These are phyloP conservation scores for Troides aeacus DNA, from an alignment of 2,888 invertebrate genomes.

Conservation along the genomic window DNA sequence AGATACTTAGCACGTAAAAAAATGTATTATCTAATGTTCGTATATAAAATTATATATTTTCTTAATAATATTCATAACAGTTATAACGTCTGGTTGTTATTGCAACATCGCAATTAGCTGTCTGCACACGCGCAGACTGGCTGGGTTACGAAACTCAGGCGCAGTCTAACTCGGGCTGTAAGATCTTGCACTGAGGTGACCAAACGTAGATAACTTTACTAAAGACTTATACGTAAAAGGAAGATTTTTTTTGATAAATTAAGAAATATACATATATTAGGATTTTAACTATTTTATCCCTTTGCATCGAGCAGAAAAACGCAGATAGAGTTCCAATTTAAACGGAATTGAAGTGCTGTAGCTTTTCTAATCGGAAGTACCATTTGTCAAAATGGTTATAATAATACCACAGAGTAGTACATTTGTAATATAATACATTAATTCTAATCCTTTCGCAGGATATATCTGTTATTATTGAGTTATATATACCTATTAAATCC, in stretches of 20 bases:
- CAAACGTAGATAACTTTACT: background rate
- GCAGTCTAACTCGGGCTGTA: conserved; percentile 14
- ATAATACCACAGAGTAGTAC: too few species aligned
- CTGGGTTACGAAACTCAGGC: conserved; percentile 30
- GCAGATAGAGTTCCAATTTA: too few species aligned
- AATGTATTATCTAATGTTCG: background rate
- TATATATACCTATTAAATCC: too few species aligned
- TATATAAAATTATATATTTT: background rate
- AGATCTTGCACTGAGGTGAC: conserved; percentile 11
- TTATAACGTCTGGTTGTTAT: conserved; percentile 18
- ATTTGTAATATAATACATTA: too few species aligned
- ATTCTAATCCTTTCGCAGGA: too few species aligned
- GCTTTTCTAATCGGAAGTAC: too few species aligned
- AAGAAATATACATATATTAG: background rate
- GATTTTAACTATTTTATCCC: too few species aligned
- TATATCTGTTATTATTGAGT: too few species aligned
- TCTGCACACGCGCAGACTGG: conserved; percentile 31
- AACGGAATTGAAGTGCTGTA: too few species aligned
- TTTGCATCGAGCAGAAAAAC: too few species aligned
- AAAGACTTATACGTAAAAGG: background rate
- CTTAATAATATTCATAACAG: background rate
- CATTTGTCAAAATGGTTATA: too few species aligned
- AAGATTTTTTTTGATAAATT: background rate
- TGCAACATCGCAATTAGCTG: conserved; percentile 33
- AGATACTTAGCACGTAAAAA: too few species aligned